phyloP scores from a whole-genome alignment of 2,797 vertebrate genomes.

The Fringilla coelebs region DNA sequence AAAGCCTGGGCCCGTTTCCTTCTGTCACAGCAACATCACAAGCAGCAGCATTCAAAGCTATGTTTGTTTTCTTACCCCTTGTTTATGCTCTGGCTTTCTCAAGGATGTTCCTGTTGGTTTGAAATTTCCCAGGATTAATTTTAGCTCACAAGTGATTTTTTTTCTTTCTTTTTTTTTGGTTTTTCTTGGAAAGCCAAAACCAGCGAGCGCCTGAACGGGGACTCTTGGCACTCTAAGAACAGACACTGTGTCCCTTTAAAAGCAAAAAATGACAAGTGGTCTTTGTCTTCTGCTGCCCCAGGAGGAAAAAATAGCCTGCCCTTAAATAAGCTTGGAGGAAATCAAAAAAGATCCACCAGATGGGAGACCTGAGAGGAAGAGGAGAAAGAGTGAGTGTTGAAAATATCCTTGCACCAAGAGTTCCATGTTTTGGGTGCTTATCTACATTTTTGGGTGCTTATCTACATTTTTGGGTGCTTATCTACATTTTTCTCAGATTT shows the following conservation, averaged over 20 bases:
- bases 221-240: constrained; percentile 1
- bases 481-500: not conserved
- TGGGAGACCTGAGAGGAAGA: not conserved
- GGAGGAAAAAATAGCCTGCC: not conserved
- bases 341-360: not conserved
- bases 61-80: constrained; percentile 43
- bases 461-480: not conserved
- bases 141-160: not conserved
- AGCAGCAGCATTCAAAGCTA: constrained; percentile 13
- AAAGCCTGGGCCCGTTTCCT: constrained; percentile 8
- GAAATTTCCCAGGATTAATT: constrained; percentile 56
- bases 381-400: not conserved
- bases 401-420: not conserved
- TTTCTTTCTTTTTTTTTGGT: not conserved
- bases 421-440: not conserved
- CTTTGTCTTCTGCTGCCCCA: not conserved
- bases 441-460: not conserved
- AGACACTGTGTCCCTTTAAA: not conserved
- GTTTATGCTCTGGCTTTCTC: constrained; percentile 24
- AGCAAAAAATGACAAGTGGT: not conserved
- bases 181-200: constrained; percentile 54
- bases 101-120: constrained; percentile 31
- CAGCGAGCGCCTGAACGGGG: fast-evolving
- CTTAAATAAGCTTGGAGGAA: not conserved
- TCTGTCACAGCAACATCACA: constrained; percentile 17